A percentile compares a stretch with the other conserved stretches of the same genome.
Evolutionary conservation across 2,888 invertebrate species (phyloP).

Genomic region (Anticlea derivata): DNA sequence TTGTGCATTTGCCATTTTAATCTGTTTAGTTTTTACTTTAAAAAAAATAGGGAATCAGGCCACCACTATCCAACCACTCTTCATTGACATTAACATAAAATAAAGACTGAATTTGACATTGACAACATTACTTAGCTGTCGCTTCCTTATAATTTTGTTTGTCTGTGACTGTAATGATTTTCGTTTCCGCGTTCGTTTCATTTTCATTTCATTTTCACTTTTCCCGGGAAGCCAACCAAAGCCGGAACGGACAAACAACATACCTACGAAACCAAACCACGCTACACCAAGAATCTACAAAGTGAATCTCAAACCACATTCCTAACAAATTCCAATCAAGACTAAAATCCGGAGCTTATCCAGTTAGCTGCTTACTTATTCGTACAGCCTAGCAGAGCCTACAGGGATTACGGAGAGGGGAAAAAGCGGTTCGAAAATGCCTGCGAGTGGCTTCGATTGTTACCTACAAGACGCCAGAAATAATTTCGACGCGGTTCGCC

Average conservation of each 20-base stretch:
- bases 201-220: neutral
- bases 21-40: no score
- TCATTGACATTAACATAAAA: no score
- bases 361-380: no score
- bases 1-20: no score
- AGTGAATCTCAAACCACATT: neutral
- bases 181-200: slow-evolving; percentile 4
- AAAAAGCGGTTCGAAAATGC: slow-evolving; percentile 54
- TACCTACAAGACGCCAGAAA: slow-evolving; percentile 74
- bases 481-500: slow-evolving; percentile 75
- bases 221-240: neutral
- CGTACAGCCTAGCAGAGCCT: no score
- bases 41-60: no score
- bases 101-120: no score
- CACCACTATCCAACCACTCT: no score
- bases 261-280: neutral
- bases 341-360: neutral
- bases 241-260: no score
- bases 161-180: neutral
- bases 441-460: slow-evolving; percentile 68
- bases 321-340: neutral
- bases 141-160: neutral
- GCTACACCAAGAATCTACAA: neutral
- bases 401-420: no score
- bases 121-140: no score